Percentiles rank a stretch among this genome's conserved stretches.
Conservation (phyloP, 2,888 invertebrate species). For the Galeopsomyia nigrocyanea region DNA sequence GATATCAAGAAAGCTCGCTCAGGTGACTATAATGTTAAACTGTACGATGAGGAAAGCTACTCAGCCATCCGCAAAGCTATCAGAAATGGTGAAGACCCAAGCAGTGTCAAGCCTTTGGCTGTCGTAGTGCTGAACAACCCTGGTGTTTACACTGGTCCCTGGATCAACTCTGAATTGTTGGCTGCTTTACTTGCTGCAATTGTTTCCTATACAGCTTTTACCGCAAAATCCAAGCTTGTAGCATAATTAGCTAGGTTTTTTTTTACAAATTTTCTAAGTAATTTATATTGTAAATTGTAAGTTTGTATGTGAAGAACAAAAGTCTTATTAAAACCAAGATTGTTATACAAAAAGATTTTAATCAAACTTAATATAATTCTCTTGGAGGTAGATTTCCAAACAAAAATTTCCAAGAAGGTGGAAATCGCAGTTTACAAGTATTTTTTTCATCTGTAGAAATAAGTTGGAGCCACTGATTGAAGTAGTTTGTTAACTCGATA, state of each 20-base stretch:
- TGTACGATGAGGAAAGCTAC: slow-evolving; percentile 95
- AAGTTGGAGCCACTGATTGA: slow-evolving; percentile 72
- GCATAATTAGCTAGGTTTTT: slow-evolving; percentile 70
- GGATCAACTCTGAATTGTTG: slow-evolving; percentile 92
- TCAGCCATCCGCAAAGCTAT: slow-evolving; percentile 86
- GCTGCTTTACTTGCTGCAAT: slow-evolving; percentile 84
- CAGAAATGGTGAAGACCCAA: slow-evolving; percentile 79
- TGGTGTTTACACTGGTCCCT: slow-evolving; percentile 90
- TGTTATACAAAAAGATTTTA: slow-evolving; percentile 38
- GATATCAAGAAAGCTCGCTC: slow-evolving; percentile 86
- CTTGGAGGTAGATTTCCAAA: slow-evolving; percentile 81
- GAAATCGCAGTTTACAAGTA: slow-evolving; percentile 72
- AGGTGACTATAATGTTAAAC: slow-evolving; percentile 83
- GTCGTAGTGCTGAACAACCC: slow-evolving; percentile 81
- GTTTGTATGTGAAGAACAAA: slow-evolving; percentile 38
- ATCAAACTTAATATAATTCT: slow-evolving; percentile 71
- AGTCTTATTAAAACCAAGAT: slow-evolving; percentile 36
- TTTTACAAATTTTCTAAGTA: slow-evolving; percentile 36
- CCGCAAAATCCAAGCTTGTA: slow-evolving; percentile 84
- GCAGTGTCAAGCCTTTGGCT: slow-evolving; percentile 78
- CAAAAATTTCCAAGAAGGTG: slow-evolving; percentile 82
- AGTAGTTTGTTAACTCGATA: slow-evolving; percentile 74
- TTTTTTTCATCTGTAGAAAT: slow-evolving; percentile 69
- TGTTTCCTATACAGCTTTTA: slow-evolving; percentile 89
- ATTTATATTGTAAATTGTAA: slow-evolving; percentile 42